Base-by-base conservation (phyloP, 2,113 vertebrate genomes). In the Notarius quadriscutis region DNA sequence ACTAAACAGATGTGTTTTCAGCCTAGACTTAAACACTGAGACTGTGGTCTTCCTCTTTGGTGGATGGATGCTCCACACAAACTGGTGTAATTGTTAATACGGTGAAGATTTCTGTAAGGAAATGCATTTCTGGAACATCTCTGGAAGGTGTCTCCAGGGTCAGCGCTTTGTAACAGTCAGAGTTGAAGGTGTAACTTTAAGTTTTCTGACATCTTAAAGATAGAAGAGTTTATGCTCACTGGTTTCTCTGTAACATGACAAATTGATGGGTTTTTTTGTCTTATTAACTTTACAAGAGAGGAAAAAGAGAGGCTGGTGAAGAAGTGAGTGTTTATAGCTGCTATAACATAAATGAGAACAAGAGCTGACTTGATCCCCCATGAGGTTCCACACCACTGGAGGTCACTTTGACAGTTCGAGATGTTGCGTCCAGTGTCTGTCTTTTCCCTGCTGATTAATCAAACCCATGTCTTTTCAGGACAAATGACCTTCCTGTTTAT, bases 401-500 rank as follows among this genome's bases (percentile, higher is more conserved):
- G n/a, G 55, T 41, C 53, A 81, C 30, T 80, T 11, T 10, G 72
- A 75, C 18, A 25, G 5, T 58, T 81, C 18, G 1, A 81, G 57
- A 48, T 62, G 57, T 81, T 48, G 30, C 30, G 60, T 60, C 79
- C 0, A 18, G 79, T 58, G 14, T 62, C 79, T 81, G 41, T 11
- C 79, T 62, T 48, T 62, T 20, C 27, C 79, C 10, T 87, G 71
- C 58, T 79, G 80, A 89, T 89, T 75, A 27, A 78, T 88, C 87
- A 91, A 84, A 75, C 57, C 41, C 17, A 15, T 83, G 90, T 84
- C 62, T 51, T 82, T 83, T 80, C 51, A 15, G 62, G 67, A 87
- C 74, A 79, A 87, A 89, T 88, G 84, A 85, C 90, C 83, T 89
- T 87, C 89, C 90, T 89, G 89, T 88, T 89, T 90, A 89, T 91